Evolutionary conservation across 2,113 vertebrate genomes (phyloP), one percentile per base, ranked within the genome.

Genomic region (Addax nasomaculatus): DNA sequence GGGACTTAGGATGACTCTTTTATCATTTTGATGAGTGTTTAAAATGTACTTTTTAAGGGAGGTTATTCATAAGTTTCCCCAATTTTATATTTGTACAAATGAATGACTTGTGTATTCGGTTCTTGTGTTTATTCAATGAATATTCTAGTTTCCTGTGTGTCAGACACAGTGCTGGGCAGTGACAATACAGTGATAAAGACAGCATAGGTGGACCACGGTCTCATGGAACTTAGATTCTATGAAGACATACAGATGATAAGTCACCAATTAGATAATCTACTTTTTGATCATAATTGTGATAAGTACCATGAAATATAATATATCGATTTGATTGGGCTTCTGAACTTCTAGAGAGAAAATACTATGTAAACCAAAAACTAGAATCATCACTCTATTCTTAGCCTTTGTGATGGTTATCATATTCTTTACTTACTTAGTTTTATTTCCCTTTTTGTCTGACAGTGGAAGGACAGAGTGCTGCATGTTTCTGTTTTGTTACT

Each of bases 401-500:
- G 36, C 25, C n/a, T 91, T 97, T 19, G 39, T 91, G 23, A 90
- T 95, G 21, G 45, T 83, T 92, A 96, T 85, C 33, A 90, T 70
- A 80, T 17, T 1, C 6, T 80, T 45, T 91, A 83, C 9, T 21
- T 96, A 45, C 23, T 19, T 43, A 85, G 10, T 85, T 98, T 98
- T 92, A 92, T 94, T 93, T 90, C 51, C 53, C 55, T 76, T 36
- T 93, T 95, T 86, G 3, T 81, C 85, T 85, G 55, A 92, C 30
- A 93, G 13, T 81, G 4, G n/a, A 94, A 97, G 33, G 95, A 90
- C 67, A 91, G 58, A 93, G 51, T 39, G 33, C 58, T 55, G 6
- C 23, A 3, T 94, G 78, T 89, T 97, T 96, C 67, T 90, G 6
- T 36, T 90, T 90, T 95, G 76, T 88, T 93, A n/a, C 49, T 92